These are phyloP conservation scores for Drosophila willistoni DNA, from an alignment of 1,140 invertebrate genomes.

Conservation along the genomic window DNA sequence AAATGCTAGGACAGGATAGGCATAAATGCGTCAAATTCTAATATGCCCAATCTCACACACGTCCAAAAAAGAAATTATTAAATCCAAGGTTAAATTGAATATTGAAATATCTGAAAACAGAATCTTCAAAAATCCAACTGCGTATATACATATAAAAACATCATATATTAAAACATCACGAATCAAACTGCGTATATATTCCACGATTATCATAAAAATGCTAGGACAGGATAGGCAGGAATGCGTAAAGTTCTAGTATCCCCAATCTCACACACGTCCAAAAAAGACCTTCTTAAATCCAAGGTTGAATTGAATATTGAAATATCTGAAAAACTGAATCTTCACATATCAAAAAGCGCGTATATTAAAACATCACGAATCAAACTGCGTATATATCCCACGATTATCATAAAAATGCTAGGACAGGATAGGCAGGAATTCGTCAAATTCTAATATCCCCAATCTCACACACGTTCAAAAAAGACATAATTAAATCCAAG, in stretches of 20 bases:
- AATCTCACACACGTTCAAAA: no score
- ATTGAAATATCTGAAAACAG: neutral
- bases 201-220: neutral
- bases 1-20: neutral
- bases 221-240: neutral
- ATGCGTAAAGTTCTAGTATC: neutral
- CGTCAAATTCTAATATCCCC: neutral
- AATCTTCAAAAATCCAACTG: neutral
- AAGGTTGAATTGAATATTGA: neutral
- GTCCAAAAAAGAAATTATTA: neutral
- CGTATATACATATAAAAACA: neutral
- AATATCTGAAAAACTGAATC: neutral
- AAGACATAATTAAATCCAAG: neutral
- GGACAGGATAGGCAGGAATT: neutral
- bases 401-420: neutral
- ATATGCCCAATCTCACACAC: neutral
- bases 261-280: neutral
- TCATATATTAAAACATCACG: no score
- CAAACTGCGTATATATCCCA: neutral
- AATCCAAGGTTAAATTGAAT: neutral
- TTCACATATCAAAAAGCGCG: neutral
- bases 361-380: neutral
- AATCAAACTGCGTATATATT: neutral
- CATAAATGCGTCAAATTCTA: neutral
- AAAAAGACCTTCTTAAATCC: neutral